phyloP scores from a whole-genome alignment of 2,888 invertebrate genomes.

The Lithophane semibrunnea region DNA sequence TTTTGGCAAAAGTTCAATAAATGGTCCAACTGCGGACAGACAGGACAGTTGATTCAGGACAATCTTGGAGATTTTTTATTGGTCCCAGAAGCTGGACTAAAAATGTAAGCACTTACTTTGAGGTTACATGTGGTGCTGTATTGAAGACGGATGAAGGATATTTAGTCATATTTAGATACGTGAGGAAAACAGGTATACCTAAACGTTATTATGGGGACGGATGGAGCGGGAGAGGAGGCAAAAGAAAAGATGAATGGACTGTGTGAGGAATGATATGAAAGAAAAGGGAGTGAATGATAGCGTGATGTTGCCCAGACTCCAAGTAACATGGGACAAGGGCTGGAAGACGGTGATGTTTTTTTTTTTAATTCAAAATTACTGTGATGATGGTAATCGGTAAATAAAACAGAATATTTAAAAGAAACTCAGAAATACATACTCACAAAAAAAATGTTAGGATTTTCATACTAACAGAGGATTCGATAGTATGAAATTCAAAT shows the following conservation, averaged over 20 bases:
- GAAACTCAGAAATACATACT: neutral
- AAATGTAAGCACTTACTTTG: constrained; percentile 63
- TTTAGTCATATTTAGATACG: neutral
- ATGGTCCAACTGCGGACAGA: constrained; percentile 69
- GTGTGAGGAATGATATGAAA: too few relatives aligned
- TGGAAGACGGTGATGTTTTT: too few relatives aligned
- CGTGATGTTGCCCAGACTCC: too few relatives aligned
- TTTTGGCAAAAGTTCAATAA: constrained; percentile 75
- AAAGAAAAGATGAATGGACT: too few relatives aligned
- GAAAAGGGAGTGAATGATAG: too few relatives aligned
- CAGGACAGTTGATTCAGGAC: constrained; percentile 69
- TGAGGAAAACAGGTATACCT: neutral
- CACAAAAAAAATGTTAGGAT: neutral
- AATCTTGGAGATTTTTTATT: constrained; percentile 69
- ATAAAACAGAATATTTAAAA: neutral
- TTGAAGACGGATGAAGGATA: neutral
- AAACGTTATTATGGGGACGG: neutral
- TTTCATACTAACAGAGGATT: too few relatives aligned
- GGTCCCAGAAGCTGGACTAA: constrained; percentile 68
- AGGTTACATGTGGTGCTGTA: constrained; percentile 21
- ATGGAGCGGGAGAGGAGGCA: too few relatives aligned
- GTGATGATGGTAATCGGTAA: neutral
- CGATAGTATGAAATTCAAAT: neutral
- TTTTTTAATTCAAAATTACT: too few relatives aligned
- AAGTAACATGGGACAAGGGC: too few relatives aligned